Evolutionary conservation across 2,888 invertebrate species (phyloP).

Genomic region (Conus canariensis): DNA sequence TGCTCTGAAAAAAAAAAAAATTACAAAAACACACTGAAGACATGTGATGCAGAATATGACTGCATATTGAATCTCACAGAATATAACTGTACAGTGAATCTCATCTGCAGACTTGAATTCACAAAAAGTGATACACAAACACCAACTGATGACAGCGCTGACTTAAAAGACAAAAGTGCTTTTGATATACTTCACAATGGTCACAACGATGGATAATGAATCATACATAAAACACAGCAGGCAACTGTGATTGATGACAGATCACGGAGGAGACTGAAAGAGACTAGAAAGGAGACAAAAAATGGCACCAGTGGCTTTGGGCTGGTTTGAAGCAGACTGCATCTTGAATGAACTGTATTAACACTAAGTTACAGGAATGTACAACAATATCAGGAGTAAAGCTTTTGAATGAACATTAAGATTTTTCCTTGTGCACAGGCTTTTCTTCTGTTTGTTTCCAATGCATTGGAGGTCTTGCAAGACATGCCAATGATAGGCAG

Average conservation of each 20-base stretch:
- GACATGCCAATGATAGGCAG: neutral
- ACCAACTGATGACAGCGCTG: neutral
- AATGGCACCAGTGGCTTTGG: conserved; percentile 30
- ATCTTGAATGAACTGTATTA: neutral
- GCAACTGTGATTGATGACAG: neutral
- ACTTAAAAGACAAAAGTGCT: neutral
- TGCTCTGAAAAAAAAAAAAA: no score
- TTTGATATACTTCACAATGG: neutral
- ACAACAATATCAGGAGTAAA: neutral
- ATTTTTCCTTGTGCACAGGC: neutral
- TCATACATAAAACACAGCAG: neutral
- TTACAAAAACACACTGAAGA: neutral
- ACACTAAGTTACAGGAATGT: neutral
- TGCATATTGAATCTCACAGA: neutral
- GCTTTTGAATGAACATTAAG: neutral
- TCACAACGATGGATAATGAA: neutral
- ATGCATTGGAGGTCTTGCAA: neutral
- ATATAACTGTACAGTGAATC: no score
- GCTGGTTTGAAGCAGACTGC: conserved; percentile 34
- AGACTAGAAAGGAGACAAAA: neutral
- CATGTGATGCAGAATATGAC: neutral
- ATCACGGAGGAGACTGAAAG: neutral
- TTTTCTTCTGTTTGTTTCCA: neutral
- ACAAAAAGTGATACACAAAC: neutral
- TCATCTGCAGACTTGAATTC: neutral